phyloP scores from a whole-genome alignment of 2,888 invertebrate species.

The Gnatocerus cornutus region DNA sequence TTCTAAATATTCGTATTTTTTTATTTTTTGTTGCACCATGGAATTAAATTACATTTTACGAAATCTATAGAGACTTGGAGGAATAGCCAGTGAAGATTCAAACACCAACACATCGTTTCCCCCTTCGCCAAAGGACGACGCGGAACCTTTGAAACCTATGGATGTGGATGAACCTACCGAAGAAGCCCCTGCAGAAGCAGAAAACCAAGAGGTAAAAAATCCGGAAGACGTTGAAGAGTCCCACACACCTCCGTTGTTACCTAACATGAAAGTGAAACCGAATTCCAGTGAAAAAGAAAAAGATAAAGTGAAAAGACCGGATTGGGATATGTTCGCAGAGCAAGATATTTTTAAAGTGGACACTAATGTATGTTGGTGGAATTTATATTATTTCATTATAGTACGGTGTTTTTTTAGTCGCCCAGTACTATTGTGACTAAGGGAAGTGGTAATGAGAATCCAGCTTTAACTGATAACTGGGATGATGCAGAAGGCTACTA shows the following conservation, averaged over 20 bases:
- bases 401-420: conserved; percentile 72
- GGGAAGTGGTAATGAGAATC: conserved; percentile 82
- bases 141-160: conserved; percentile 1
- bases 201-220: conserved; percentile 44
- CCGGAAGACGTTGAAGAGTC: conserved; percentile 69
- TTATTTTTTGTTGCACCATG: no score
- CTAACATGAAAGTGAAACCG: conserved; percentile 66
- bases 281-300: conserved; percentile 61
- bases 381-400: conserved; percentile 41
- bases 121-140: conserved; percentile 53
- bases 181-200: conserved; percentile 33
- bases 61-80: conserved; percentile 55
- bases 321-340: conserved; percentile 96
- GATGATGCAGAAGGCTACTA: conserved; percentile 99
- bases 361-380: conserved; percentile 63
- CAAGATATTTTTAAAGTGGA: conserved; percentile 82
- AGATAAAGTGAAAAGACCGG: conserved; percentile 73
- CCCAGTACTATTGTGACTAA: conserved; percentile 74
- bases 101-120: conserved; percentile 67
- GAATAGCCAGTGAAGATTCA: conserved; percentile 76
- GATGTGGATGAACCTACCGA: background rate
- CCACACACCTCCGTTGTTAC: conserved; percentile 68
- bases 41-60: no score
- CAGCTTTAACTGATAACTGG: conserved; percentile 98
- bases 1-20: no score